Evolutionary conservation across 2,888 invertebrate species (phyloP), one percentile per base, ranked within the genome.

Genomic region (Parnassius glacialis): DNA sequence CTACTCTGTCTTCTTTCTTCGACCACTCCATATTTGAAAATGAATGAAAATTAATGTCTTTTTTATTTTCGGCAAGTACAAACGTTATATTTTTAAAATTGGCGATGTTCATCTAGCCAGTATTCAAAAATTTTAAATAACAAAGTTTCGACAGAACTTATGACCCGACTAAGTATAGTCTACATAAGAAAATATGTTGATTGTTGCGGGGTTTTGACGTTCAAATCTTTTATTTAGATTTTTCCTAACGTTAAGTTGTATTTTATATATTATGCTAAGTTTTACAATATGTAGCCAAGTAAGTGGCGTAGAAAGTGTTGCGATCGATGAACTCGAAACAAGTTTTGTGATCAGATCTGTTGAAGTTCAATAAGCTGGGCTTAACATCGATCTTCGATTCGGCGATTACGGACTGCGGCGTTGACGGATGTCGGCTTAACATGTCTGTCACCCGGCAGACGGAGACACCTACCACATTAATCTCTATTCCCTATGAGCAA

Each of bases 371-470:
- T 91, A 91, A 91, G 87, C 88, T 71, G 81, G 48, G 85, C 88
- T 91, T 89, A 90, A 77, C 86, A 85, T 85, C 80, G 89, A 89
- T 90, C 87, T 90, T 86, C 84, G 86, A 90, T 90, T 83, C 80
- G 79, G 79, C 80, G 90, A 89, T 90, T 90, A 89, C 81, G 81
- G 76, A 74, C 70, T 71, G 76, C 81, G 83, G 85, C 90, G 91
- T 85, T 91, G 91, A 91, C 90, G 91, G 90, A 91, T 87, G 90
- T 87, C 90, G 80, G 88, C 88, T 91, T 90, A 90, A 81, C 80
- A 84, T 87, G 90, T 88, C 89, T 84, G 87, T 89, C 90, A 87
- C 84, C 80, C 78, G 78, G 76, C 76, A 80, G 74, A 74, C 78
- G 77, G 78, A 79, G 83, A 84, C 86, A 87, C 87, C 87, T 82